These are phyloP conservation scores for Elephantulus edwardii DNA, from an alignment of 2,113 vertebrate genomes.

Conservation along the genomic window DNA sequence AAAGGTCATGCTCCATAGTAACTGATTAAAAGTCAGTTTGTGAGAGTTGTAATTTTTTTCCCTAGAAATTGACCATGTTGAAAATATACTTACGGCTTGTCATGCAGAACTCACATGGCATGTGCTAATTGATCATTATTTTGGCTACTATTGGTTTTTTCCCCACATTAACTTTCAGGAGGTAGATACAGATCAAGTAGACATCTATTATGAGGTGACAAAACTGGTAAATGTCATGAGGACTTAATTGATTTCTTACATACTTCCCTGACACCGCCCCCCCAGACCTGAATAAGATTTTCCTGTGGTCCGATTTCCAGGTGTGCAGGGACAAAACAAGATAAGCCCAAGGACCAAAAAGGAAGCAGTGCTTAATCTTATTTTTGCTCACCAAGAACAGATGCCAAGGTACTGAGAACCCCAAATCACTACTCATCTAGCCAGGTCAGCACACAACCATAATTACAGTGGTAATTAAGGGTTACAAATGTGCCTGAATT, in stretches of 20 bases:
- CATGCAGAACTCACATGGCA: neutral
- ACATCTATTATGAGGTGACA: conserved; percentile 11
- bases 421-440: conserved; percentile 34
- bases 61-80: neutral
- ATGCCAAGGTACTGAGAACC: conserved; percentile 2
- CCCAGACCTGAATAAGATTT: conserved; percentile 24
- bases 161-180: neutral
- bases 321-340: conserved; percentile 31
- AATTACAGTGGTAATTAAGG: conserved; percentile 32
- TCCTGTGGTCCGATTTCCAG: conserved; percentile 43
- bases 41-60: conserved; percentile 38
- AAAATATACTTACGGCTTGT: neutral
- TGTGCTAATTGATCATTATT: conserved; percentile 21
- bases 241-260: conserved; percentile 17
- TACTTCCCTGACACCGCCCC: too few relatives aligned
- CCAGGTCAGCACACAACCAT: conserved; percentile 22
- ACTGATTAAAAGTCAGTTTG: neutral
- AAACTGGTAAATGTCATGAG: conserved; percentile 16
- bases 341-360: neutral
- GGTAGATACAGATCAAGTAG: neutral
- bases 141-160: neutral
- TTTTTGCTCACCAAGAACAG: conserved; percentile 43
- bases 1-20: conserved; percentile 41
- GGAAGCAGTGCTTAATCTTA: conserved; percentile 25
- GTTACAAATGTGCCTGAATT: conserved; percentile 27